Percentiles rank a stretch among this genome's conserved stretches.
phyloP scores from a whole-genome alignment of 1,140 invertebrate genomes.

The Drosophila tani region DNA sequence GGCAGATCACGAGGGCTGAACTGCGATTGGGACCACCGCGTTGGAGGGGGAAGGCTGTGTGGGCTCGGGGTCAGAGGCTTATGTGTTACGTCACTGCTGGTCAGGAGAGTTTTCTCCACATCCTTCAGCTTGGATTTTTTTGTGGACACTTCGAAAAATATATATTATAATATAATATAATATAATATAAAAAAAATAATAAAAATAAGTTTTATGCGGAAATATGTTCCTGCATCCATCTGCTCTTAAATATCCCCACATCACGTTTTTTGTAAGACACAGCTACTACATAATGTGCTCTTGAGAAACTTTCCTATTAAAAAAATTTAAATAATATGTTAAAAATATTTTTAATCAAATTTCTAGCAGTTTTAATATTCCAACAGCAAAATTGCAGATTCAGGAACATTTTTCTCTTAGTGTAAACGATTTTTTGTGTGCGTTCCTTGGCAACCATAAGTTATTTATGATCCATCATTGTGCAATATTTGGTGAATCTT shows the following conservation, averaged over 20 bases:
- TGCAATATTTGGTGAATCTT: constrained; percentile 82
- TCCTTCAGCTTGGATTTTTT: constrained; percentile 5
- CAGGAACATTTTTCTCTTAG: not conserved
- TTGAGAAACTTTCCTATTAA: too few relatives aligned
- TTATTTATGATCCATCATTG: constrained; percentile 85
- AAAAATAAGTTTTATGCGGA: not conserved
- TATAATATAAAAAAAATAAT: not conserved
- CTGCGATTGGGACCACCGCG: not conserved
- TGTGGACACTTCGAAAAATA: not conserved
- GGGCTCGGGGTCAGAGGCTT: constrained; percentile 36
- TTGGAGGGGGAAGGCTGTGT: constrained; percentile 2
- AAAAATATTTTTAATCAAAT: not conserved
- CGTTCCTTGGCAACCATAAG: constrained; percentile 67
- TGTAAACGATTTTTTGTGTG: constrained; percentile 20
- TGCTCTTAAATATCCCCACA: too few relatives aligned
- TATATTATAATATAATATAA: not conserved
- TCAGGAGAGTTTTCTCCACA: constrained; percentile 18
- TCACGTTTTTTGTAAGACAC: too few relatives aligned
- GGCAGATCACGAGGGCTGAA: constrained; percentile 42
- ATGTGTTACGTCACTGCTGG: constrained; percentile 74
- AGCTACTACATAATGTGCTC: too few relatives aligned
- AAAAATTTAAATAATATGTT: too few relatives aligned
- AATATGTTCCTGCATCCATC: too few relatives aligned
- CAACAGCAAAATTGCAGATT: not conserved
- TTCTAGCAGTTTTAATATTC: not conserved